phyloP scores from a whole-genome alignment of 2,888 invertebrate genomes.

The Glaucopsyche alexis region DNA sequence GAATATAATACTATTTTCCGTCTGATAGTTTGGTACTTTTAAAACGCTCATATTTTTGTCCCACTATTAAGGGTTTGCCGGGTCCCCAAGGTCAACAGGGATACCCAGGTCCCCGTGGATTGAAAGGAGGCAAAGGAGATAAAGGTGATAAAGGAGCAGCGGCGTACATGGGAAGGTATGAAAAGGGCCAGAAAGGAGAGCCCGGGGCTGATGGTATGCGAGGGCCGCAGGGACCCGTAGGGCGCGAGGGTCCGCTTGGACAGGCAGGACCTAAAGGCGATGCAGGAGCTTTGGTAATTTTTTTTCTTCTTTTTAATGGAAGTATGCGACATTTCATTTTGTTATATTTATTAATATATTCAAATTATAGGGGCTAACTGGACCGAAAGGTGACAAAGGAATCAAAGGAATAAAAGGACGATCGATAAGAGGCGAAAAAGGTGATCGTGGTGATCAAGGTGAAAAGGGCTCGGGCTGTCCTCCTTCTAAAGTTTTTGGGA shows the following conservation, averaged over 20 bases:
- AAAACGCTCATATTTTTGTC: too few species aligned
- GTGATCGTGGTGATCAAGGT: conserved; percentile 80
- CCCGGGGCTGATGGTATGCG: conserved; percentile 87
- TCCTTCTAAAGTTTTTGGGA: conserved; percentile 50
- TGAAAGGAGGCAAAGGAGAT: conserved; percentile 82
- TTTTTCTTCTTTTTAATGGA: neutral
- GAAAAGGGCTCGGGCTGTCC: conserved; percentile 72
- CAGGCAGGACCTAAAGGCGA: conserved; percentile 81
- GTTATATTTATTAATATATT: neutral
- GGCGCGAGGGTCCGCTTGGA: conserved; percentile 82
- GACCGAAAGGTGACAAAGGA: conserved; percentile 85
- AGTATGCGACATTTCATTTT: neutral
- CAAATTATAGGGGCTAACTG: conserved; percentile 82
- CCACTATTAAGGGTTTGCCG: conserved; percentile 82
- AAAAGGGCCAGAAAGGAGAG: conserved; percentile 93
- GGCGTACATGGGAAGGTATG: conserved; percentile 84
- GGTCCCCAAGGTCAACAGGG: conserved; percentile 87
- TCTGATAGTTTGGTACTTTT: too few species aligned
- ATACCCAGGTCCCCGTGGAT: conserved; percentile 87
- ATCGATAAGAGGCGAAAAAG: conserved; percentile 78
- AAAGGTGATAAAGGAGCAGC: conserved; percentile 91
- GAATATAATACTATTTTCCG: too few species aligned
- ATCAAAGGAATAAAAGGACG: conserved; percentile 81
- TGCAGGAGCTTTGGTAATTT: conserved; percentile 77
- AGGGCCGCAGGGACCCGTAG: conserved; percentile 83